Base-by-base conservation (phyloP, 2,113 vertebrate genomes). In the Hucho hucho region DNA sequence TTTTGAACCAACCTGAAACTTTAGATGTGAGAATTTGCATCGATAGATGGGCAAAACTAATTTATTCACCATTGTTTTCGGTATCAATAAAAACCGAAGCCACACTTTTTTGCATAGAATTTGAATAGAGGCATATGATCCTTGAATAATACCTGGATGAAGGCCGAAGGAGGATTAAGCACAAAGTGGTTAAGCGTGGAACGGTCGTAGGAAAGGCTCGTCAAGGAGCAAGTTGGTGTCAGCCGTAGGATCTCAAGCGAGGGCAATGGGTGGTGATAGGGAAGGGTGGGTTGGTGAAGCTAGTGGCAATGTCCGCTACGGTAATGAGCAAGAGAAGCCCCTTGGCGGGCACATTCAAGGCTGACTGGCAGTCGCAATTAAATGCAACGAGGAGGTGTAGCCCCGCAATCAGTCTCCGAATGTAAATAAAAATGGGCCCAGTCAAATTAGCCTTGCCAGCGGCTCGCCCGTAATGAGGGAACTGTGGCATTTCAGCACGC, bases 281-380 rank as follows among this genome's bases (percentile, higher is more conserved):
- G 37, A 7, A 6, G 25, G 63, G 25, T 14, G 25, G 64, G 63
- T 25, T 28, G 28, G 12, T 28, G 18, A 32, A 20, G 14, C 29
- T 37, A 4, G 58, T 61, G 58, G 29, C 18, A 28, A n/a, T 67
- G 65, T 32, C 26, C 28, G 29, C 65, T 37, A 3, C 6, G 29
- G 28, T 67, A 67, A n/a, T 46, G 20, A 46, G 46, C 24, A 18
- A 14, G 66, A 63, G 22, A 74, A 43, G 6, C 13, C 43, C 37
- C 67, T 47, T n/a, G 46, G 16, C 69, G 9, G 49, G 46, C 43
- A 32, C 69, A 28, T 70, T 70, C 69, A 64, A 29, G 59, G 68
- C 24, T 43, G 58, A 76, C 53, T 76, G 68, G 46, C 43, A 18
- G 56, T 43, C 59, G 59, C 58, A 74, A 49, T 73, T 69, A 69